Evolutionary conservation across 2,888 invertebrate species (phyloP).

Genomic region (Euzetes globulus): DNA sequence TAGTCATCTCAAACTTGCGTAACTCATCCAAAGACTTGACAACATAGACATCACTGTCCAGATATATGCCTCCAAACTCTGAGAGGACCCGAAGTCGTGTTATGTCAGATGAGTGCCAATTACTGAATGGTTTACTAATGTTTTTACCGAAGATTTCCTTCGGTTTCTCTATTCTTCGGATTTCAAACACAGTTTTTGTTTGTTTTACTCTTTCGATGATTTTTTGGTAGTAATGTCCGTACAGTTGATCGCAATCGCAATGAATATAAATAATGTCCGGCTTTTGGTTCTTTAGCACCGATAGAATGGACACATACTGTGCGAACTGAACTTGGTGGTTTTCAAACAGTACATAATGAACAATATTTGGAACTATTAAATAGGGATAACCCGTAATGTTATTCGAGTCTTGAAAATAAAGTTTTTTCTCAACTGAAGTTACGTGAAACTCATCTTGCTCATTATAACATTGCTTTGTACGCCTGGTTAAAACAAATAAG

Average conservation of each 20-base stretch:
- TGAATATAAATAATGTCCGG: slow-evolving; percentile 46
- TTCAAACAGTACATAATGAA: slow-evolving; percentile 47
- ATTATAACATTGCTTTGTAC: no score
- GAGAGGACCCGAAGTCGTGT: slow-evolving; percentile 46
- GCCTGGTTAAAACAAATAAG: no score
- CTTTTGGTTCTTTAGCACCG: slow-evolving; percentile 46
- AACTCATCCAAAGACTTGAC: slow-evolving; percentile 46
- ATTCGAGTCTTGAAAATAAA: no score
- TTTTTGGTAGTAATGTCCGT: slow-evolving; percentile 42
- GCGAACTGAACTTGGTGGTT: slow-evolving; percentile 44
- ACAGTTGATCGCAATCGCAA: slow-evolving; percentile 43
- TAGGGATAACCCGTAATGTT: no score
- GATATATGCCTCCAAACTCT: slow-evolving; percentile 47
- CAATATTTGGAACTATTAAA: slow-evolving; percentile 47
- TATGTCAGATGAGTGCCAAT: slow-evolving; percentile 48
- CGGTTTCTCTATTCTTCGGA: slow-evolving; percentile 42
- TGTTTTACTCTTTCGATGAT: slow-evolving; percentile 28
- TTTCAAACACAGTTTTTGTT: slow-evolving; percentile 18
- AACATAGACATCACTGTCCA: slow-evolving; percentile 47
- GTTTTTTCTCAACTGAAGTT: no score
- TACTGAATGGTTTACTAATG: slow-evolving; percentile 44
- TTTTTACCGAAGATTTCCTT: slow-evolving; percentile 48
- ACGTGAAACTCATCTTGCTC: no score
- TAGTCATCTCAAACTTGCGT: slow-evolving; percentile 46
- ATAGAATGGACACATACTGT: slow-evolving; percentile 45